Evolutionary conservation across 2,113 vertebrate species (phyloP), one percentile per base, ranked within the genome.

Genomic region (Gobiocypris rarus): DNA sequence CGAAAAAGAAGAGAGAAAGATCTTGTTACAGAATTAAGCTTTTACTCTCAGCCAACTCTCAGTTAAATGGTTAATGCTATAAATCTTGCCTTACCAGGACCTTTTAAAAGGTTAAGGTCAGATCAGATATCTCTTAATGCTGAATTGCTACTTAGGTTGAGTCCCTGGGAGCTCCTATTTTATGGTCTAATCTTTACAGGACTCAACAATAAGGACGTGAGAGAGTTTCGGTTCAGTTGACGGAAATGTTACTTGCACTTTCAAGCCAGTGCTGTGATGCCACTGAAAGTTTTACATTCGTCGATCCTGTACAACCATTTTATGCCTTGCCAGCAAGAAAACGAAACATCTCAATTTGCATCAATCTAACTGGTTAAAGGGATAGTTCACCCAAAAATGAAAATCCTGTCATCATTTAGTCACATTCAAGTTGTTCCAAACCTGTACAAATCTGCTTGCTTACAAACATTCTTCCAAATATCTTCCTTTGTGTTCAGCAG

Each of bases 11-110:
- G 3, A 31, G 52, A 54, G 52, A 54, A 73, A 26, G 58, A 50
- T 75, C 73, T 75, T 1, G 45, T 75, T 52, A 52, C 41, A 75
- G 24, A 52, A 45, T 71, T 71, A 71, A 71, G 22, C 69, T 45
- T 45, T 2, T 45, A 45, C 9, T 71, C 26, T 10, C 73, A 31
- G 48, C 7, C 24, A 75, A 52, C 26, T 28, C 13, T 67, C 13
- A 13, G 14, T 70, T 15, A 48, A 84, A 10, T 13, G 58, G 41
- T 48, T 26, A 77, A 59, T 43, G 74, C 74, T 76, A n/a, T 31
- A 76, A 76, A 38, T 8, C 28, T 13, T 38, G 10, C 5, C 17
- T 56, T 56, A 38, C 50, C 5, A 6, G 52, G 28, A 34, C 34
- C 17, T n/a, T 59, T 77, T 22, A 41, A 34, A 59, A 22, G 50